Conservation (phyloP, 2,113 vertebrate species). For the Misgurnus anguillicaudatus region DNA sequence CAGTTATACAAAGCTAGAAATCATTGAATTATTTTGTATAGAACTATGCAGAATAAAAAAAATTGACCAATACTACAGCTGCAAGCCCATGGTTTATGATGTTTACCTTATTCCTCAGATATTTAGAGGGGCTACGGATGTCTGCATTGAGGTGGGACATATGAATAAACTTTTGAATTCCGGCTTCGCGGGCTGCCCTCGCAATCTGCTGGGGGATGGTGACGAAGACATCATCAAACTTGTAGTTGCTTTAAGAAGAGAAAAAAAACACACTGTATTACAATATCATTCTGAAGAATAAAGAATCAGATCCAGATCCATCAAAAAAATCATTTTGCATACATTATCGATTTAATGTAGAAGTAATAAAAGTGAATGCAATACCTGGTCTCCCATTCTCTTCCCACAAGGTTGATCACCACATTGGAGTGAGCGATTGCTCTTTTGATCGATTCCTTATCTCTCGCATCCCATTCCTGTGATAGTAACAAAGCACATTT, state of each 20-base stretch:
- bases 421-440: constrained; percentile 88
- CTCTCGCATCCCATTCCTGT: constrained; percentile 87
- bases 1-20: no score
- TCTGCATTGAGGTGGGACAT: constrained; percentile 94
- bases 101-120: constrained; percentile 89
- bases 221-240: constrained; percentile 85
- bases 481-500: neutral
- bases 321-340: neutral
- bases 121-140: constrained; percentile 88
- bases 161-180: constrained; percentile 86
- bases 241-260: constrained; percentile 80
- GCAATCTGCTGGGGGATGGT: constrained; percentile 86
- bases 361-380: neutral
- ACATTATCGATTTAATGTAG: neutral
- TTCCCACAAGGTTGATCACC: constrained; percentile 92
- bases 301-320: neutral
- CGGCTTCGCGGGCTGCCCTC: constrained; percentile 78
- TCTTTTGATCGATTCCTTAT: constrained; percentile 85
- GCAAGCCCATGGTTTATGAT: no score
- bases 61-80: no score
- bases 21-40: no score
- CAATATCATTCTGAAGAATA: no score
- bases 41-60: no score
- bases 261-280: neutral
- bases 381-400: constrained; percentile 94